These are phyloP conservation scores for Syngnathus typhle DNA, from an alignment of 2,113 vertebrate genomes.

Conservation along the genomic window DNA sequence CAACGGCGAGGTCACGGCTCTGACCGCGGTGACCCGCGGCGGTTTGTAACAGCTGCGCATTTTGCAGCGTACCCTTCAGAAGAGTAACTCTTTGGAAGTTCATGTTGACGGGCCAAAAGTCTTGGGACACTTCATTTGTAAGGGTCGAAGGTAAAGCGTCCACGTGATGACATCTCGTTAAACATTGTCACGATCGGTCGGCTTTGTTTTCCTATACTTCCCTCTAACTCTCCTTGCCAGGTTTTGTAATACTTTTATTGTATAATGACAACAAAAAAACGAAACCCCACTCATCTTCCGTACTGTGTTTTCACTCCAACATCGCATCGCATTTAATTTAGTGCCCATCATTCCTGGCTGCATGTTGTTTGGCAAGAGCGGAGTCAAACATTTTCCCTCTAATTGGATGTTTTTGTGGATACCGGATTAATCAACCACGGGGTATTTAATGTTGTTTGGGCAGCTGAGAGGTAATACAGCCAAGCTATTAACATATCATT, in stretches of 20 bases:
- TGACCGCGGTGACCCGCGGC: slow-evolving; percentile 19
- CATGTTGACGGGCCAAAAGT: background rate
- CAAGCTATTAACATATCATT: slow-evolving; percentile 70
- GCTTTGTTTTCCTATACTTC: too few relatives aligned
- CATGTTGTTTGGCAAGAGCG: slow-evolving; percentile 41
- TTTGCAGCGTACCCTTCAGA: slow-evolving; percentile 34
- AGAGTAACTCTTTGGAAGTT: slow-evolving; percentile 28
- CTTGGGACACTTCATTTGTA: background rate
- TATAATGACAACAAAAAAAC: background rate
- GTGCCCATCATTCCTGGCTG: slow-evolving; percentile 15
- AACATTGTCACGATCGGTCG: too few relatives aligned
- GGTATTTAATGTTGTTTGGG: slow-evolving; percentile 69
- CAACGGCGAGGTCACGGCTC: slow-evolving; percentile 32
- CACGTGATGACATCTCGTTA: too few relatives aligned
- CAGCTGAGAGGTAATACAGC: slow-evolving; percentile 66
- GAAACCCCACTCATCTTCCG: background rate
- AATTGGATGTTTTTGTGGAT: slow-evolving; percentile 59
- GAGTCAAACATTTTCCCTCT: slow-evolving; percentile 50
- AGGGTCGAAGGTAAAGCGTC: too few relatives aligned
- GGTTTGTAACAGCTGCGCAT: slow-evolving; percentile 32
- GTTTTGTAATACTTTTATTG: background rate
- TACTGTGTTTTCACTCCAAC: background rate
- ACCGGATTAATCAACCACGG: slow-evolving; percentile 60
- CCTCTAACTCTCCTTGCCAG: background rate
- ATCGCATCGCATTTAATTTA: slow-evolving; percentile 4